Base-by-base conservation (phyloP, 1,140 invertebrate genomes). In the Dinoponera quadriceps region DNA sequence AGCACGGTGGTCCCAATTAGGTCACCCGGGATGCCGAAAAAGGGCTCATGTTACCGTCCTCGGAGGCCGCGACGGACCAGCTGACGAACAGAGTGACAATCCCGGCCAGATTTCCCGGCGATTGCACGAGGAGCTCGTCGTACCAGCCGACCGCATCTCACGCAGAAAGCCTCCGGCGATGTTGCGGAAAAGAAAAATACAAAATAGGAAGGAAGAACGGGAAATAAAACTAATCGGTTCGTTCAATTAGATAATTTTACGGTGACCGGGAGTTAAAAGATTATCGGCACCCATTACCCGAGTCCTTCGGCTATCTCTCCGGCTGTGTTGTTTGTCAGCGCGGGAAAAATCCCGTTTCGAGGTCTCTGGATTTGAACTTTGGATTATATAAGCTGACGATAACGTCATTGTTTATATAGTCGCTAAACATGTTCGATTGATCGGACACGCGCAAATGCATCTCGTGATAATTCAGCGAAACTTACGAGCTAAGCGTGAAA, bases 1-100 rank as follows among this genome's bases (percentile, higher is more conserved):
- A 90, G 55, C 87, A 87, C 55, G 91, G 90, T 91, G 91, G 90
- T 91, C 90, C 91, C 89, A 91, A 91, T 91, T 91, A 91, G 89
- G 89, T 91, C 86, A 90, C 81, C 54, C 54, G 54, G 63, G 33
- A 89, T 80, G 83, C 65, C 88, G 84, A 88, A 89, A 87, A 90
- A 90, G 86, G 75, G 68, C 88, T 90, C 89, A 78, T 75, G 83
- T 91, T 91, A 89, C 89, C 60, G 48, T 87, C 80, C 69, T 80
- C 11, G 29, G 73, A 22, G 60, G 69, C 82, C 85, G 73, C 62
- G 77, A 89, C 83, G 73, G 69, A 78, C 55, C 81, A 54, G 83
- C 85, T 71, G 49, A 62, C 49, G 27, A 81, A 75, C 55, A 51
- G n/a, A n/a, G 16, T 85, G 60, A 20, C 54, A 60, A 83, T 73